Percentiles rank a stretch among this genome's conserved stretches.
Conservation (phyloP, 1,140 invertebrate species). For the Nixonia krombeini region DNA sequence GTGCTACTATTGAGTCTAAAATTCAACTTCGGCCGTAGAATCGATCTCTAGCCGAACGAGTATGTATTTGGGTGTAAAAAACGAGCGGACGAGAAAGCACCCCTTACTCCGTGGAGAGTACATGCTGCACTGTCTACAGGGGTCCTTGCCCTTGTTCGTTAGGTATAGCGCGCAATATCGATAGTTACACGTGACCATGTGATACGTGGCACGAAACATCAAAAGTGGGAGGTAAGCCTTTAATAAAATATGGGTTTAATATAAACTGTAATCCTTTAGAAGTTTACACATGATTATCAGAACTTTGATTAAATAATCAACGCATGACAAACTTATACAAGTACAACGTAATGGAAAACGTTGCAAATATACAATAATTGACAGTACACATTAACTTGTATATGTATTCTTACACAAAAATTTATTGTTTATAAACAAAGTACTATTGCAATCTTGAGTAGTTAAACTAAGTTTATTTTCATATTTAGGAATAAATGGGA, state of each 20-base stretch:
- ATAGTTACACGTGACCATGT: constrained; percentile 52
- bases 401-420: too few species aligned
- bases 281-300: too few species aligned
- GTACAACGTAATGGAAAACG: too few species aligned
- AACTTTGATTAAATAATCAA: too few species aligned
- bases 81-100: constrained; percentile 11
- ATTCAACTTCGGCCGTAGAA: neutral
- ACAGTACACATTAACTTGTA: too few species aligned
- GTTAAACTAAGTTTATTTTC: too few species aligned
- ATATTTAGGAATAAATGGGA: too few species aligned
- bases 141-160: constrained; percentile 69
- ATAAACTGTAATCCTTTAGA: too few species aligned
- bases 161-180: constrained; percentile 62
- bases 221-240: constrained; percentile 19
- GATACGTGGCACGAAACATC: constrained; percentile 30
- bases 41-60: constrained; percentile 16
- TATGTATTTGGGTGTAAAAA: constrained; percentile 33
- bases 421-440: too few species aligned
- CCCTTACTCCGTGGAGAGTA: constrained; percentile 33
- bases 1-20: neutral
- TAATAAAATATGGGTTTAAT: constrained; percentile 11
- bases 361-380: too few species aligned
- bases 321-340: too few species aligned
- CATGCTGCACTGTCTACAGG: constrained; percentile 50
- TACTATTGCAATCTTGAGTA: too few species aligned